Base-by-base conservation (phyloP, 1,140 invertebrate species). In the Ceratoteleas bidentatus region DNA sequence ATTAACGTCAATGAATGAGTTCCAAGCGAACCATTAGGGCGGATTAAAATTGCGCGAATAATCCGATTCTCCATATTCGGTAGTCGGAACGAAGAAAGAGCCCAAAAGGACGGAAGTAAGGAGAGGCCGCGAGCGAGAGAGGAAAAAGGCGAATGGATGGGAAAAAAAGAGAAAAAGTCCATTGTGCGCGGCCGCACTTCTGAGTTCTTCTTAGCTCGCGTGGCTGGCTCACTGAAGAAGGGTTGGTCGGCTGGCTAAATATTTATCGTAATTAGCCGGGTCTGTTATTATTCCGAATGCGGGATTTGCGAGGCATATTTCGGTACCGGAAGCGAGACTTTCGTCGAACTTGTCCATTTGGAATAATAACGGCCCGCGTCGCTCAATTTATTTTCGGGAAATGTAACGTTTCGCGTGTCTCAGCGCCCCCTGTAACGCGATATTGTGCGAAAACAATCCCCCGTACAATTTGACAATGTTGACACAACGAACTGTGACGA, bases 231-330 rank as follows among this genome's bases (percentile, higher is more conserved):
- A 56, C 64, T 82, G 85, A 83, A 86, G 85, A 91, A 90, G 89
- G 90, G 87, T 91, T 90, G 80, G 85, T 81, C 90, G 90, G 90
- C 90, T 91, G 90, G 88, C 81, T 83, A 91, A 91, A 91, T 91
- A 91, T 91, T 91, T 91, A 89, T 90, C 87, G 86, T 88, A 91
- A 91, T 91, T 91, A 90, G 86, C 85, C 60, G 53, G 54, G 10
- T 58, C 61, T 72, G 66, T 84, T 77, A 76, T 84, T 84, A 80
- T 81, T 77, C 77, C 69, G 38, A 81, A 78, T 74, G 36, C 54
- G 74, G 66, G 73, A 82, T 84, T 85, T 85, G 60, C 70, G 66
- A 53, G 68, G 16, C 72, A 62, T 57, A 57, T 75, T 79, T 79
- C 56, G 36, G 40, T 50, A 84, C 78, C 79, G 70, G 78, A 84